phyloP scores from a whole-genome alignment of 2,797 vertebrate species.

The Furcifer pardalis region DNA sequence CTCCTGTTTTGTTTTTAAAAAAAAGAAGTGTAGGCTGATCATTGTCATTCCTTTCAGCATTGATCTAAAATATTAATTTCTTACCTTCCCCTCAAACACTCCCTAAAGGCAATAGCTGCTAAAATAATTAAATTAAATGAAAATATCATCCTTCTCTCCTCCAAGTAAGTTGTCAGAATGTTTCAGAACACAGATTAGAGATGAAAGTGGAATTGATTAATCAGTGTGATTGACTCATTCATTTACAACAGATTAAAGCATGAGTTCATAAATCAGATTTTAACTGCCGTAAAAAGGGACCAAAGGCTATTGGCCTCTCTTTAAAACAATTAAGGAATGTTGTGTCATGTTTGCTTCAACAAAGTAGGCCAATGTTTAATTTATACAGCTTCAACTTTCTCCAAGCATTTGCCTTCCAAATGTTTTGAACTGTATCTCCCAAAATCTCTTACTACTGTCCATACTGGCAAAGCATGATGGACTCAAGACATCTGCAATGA shows the following conservation, averaged over 20 bases:
- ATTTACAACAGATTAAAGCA: slow-evolving; percentile 17
- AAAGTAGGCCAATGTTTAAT: too few relatives aligned
- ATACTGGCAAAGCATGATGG: neutral
- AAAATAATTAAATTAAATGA: neutral
- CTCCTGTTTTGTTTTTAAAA: neutral
- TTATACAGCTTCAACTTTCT: neutral
- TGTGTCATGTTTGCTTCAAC: neutral
- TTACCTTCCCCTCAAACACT: neutral
- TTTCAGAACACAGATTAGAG: slow-evolving; percentile 15
- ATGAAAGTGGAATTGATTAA: slow-evolving; percentile 22
- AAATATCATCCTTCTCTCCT: neutral
- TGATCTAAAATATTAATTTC: neutral
- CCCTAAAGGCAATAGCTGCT: neutral
- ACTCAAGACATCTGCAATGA: neutral
- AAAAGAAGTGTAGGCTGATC: neutral
- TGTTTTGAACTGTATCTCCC: neutral
- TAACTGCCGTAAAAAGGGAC: slow-evolving; percentile 22
- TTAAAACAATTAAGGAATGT: neutral
- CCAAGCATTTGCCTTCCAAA: neutral
- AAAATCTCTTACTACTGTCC: neutral
- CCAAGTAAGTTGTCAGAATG: neutral
- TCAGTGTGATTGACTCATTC: slow-evolving; percentile 34
- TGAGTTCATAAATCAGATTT: slow-evolving; percentile 17
- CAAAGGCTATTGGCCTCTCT: neutral
- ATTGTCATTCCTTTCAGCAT: neutral